Evolutionary conservation across 2,113 vertebrate genomes (phyloP), one percentile per base, ranked within the genome.

Genomic region (Sebastes schlegelii): DNA sequence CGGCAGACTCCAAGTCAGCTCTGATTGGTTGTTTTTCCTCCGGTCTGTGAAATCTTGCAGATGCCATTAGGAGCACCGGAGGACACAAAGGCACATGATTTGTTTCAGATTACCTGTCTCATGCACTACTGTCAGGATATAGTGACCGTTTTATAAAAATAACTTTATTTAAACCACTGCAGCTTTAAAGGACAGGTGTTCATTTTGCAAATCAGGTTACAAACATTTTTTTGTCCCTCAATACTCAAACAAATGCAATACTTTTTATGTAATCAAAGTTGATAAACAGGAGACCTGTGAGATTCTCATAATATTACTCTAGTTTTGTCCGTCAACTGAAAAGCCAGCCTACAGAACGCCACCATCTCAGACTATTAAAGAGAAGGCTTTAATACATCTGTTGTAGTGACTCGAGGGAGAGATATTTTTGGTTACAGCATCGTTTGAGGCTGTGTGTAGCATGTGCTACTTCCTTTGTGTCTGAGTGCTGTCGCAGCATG

Each of bases 381-480:
- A 5, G 17, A 46, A 13, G 17, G 13, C 45, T 75, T 43, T 52
- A 12, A 75, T 40, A 26, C 65, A 76, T 67, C 79, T 85, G 74
- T 49, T 46, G 42, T 9, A 8, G 17, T 17, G 71, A 45, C 66
- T 61, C 21, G 12, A 51, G 65, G 61, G 40, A 46, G 48, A 66
- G 55, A 67, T 82, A 63, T 82, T 78, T 84, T 64, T 4, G 68
- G 82, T 46, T 45, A 64, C 62, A 51, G 58, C 46, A 19, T 74
- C 7, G 70, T 82, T 70, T 42, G 60, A 83, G 79, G 80, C 54
- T 52, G 61, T 82, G 82, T 80, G 55, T 62, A 73, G 46, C 77
- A 77, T 77, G 83, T 63, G 45, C 69, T 69, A 19, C 67, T 92
- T 74, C 72, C 57, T 77, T 68, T 83, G 77, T 86, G 85, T 82